phyloP scores from a whole-genome alignment of 2,797 vertebrate species.

The Pteronotus mesoamericanus region DNA sequence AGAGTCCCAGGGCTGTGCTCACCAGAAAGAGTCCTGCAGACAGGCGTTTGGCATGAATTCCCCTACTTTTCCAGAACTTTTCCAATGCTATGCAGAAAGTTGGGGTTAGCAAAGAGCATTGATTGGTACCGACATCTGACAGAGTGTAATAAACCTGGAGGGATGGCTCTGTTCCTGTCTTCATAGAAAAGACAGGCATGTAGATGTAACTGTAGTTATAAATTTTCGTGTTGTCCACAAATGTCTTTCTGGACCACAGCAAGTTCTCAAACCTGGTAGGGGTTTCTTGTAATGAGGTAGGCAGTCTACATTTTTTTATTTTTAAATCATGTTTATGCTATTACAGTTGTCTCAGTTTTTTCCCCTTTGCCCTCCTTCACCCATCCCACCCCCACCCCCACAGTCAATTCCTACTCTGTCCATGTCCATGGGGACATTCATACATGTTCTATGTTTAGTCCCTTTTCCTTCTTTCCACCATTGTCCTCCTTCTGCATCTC shows the following conservation, averaged over 20 bases:
- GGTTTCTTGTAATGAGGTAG: too few species aligned
- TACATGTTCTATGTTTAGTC: too few species aligned
- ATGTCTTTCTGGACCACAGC: conserved; percentile 93
- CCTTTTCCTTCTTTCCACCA: too few species aligned
- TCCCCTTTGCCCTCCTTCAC: too few species aligned
- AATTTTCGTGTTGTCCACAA: conserved; percentile 93
- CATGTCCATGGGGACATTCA: too few species aligned
- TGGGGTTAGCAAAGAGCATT: conserved; percentile 97
- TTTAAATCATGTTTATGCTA: too few species aligned
- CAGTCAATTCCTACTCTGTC: too few species aligned
- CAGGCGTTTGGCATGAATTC: conserved; percentile 92
- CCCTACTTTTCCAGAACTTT: conserved; percentile 94
- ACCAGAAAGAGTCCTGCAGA: conserved; percentile 96
- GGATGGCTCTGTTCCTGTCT: conserved; percentile 92
- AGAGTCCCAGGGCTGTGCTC: conserved; percentile 93
- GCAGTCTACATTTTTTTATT: too few species aligned
- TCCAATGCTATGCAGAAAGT: conserved; percentile 92
- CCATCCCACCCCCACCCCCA: too few species aligned
- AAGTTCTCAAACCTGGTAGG: conserved; percentile 98
- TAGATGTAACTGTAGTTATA: conserved; percentile 96
- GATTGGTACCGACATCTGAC: conserved; percentile 89
- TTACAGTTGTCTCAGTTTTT: too few species aligned
- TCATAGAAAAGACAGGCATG: conserved; percentile 98
- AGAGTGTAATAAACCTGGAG: conserved; percentile 92
- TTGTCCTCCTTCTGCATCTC: too few species aligned